Conservation (phyloP, 2,113 vertebrate species). For the Psilopogon haemacephalus region DNA sequence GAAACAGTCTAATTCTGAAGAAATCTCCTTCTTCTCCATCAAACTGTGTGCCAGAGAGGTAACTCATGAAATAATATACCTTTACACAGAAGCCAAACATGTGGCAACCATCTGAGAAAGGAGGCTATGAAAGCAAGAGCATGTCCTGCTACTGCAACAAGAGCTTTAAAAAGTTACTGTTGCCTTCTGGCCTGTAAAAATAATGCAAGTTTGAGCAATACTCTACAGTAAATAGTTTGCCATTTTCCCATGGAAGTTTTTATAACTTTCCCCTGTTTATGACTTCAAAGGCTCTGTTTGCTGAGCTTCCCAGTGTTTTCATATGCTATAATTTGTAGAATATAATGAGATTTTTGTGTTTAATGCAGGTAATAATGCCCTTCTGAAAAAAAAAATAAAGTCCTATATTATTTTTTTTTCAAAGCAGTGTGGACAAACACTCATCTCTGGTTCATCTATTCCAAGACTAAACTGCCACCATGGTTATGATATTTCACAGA, state of each 20-base stretch:
- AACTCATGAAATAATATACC: constrained; percentile 58
- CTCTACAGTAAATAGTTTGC: constrained; percentile 62
- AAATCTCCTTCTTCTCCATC: constrained; percentile 36
- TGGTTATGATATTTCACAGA: background rate
- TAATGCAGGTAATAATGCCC: background rate
- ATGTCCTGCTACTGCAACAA: constrained; percentile 64
- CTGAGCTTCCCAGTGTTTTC: constrained; percentile 24
- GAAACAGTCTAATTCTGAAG: constrained; percentile 15
- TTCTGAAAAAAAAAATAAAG: background rate
- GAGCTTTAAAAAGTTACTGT: constrained; percentile 66
- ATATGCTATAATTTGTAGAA: constrained; percentile 46
- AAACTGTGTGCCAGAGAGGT: constrained; percentile 42
- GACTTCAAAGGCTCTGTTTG: constrained; percentile 60
- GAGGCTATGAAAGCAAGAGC: constrained; percentile 51
- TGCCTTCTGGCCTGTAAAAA: constrained; percentile 74
- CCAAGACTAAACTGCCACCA: background rate
- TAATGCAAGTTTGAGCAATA: constrained; percentile 51
- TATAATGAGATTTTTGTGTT: constrained; percentile 43
- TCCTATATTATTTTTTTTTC: background rate
- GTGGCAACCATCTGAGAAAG: constrained; percentile 73
- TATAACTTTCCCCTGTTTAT: constrained; percentile 61
- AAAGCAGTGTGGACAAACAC: background rate
- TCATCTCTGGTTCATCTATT: background rate
- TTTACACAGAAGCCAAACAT: constrained; percentile 73
- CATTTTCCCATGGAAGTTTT: constrained; percentile 65